Conservation (phyloP, 2,797 vertebrate genomes). For the Etheostoma nigrum region DNA sequence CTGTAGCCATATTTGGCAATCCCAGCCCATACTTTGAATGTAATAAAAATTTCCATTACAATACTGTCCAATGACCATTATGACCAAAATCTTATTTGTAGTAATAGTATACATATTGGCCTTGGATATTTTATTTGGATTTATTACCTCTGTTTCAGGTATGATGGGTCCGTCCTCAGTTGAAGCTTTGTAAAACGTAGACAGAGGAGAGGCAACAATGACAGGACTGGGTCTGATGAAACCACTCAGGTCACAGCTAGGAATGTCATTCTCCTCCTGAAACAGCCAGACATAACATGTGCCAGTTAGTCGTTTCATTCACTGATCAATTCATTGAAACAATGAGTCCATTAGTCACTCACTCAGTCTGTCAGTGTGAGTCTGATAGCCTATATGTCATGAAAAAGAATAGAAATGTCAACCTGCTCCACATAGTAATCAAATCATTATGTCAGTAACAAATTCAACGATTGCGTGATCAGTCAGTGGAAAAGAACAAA, state of each 20-base stretch:
- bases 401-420: not conserved
- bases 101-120: not conserved
- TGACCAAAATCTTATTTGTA: not conserved
- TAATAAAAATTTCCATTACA: not conserved
- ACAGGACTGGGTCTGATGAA: conserved; percentile 94
- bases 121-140: not conserved
- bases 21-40: no score
- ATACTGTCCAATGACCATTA: not conserved
- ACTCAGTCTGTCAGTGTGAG: not conserved
- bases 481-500: not conserved
- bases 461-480: not conserved
- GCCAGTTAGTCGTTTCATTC: conserved; percentile 1
- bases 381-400: not conserved
- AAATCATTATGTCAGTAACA: not conserved
- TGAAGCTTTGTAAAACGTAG: conserved; percentile 92
- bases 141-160: conserved; percentile 96
- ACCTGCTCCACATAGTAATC: not conserved
- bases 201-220: conserved; percentile 94
- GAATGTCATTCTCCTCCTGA: conserved; percentile 96
- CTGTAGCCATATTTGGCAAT: no score
- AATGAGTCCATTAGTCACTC: conserved; percentile 4
- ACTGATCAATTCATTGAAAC: not conserved
- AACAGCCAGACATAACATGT: not conserved
- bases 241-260: conserved; percentile 96
- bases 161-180: conserved; percentile 94